Evolutionary conservation across 2,888 invertebrate species (phyloP).

Genomic region (Ephialtes manifestator): DNA sequence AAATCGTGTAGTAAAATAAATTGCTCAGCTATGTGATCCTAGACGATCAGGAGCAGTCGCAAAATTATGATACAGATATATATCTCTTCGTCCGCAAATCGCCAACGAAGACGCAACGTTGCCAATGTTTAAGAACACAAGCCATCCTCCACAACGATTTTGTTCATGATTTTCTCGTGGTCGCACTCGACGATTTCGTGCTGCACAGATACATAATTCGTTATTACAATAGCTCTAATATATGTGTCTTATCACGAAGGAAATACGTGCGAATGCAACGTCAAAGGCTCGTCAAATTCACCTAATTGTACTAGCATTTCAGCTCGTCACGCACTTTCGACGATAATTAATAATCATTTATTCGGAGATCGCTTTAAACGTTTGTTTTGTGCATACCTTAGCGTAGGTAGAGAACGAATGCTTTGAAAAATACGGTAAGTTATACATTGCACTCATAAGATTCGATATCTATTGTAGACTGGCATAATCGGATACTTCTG

Average conservation of each 20-base stretch:
- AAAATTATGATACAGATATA: constrained; percentile 55
- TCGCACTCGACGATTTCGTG: constrained; percentile 69
- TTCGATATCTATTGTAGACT: constrained; percentile 44
- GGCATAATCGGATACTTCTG: constrained; percentile 39
- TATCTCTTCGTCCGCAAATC: constrained; percentile 23
- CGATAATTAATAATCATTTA: constrained; percentile 19
- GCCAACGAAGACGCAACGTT: constrained; percentile 28
- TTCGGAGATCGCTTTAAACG: constrained; percentile 32
- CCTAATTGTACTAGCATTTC: constrained; percentile 47
- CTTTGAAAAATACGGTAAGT: constrained; percentile 37
- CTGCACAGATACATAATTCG: constrained; percentile 75
- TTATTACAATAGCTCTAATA: constrained; percentile 44
- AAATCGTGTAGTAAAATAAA: constrained; percentile 68
- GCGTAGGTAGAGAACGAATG: constrained; percentile 44
- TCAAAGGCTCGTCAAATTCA: constrained; percentile 61
- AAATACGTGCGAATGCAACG: constrained; percentile 64
- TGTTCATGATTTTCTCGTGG: constrained; percentile 71
- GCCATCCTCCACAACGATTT: constrained; percentile 45
- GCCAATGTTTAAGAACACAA: constrained; percentile 51
- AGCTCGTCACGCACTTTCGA: constrained; percentile 10
- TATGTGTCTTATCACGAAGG: constrained; percentile 63
- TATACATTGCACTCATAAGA: constrained; percentile 30
- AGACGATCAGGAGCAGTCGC: constrained; percentile 49
- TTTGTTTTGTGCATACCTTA: constrained; percentile 36
- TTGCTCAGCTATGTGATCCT: constrained; percentile 60